Evolutionary conservation across 2,888 invertebrate species (phyloP).

Genomic region (Apodemia mormo): DNA sequence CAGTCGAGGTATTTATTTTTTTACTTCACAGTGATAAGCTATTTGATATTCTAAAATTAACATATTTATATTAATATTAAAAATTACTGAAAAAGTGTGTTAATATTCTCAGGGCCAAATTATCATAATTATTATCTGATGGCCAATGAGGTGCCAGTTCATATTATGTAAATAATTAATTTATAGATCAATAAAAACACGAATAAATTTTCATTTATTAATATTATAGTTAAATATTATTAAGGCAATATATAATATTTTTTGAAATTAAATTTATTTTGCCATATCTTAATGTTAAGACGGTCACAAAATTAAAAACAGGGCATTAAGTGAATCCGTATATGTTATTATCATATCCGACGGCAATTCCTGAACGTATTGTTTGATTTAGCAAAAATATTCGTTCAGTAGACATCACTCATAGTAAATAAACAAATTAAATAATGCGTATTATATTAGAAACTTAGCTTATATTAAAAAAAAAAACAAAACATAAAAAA

Average conservation of each 20-base stretch:
- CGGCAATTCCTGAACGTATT: not conserved
- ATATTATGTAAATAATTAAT: not conserved
- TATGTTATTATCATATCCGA: not conserved
- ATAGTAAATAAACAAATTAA: not conserved
- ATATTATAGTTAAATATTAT: no score
- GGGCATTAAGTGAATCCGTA: not conserved
- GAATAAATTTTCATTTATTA: not conserved
- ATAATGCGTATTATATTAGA: not conserved
- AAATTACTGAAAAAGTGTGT: not conserved
- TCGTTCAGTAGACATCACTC: not conserved
- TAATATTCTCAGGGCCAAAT: not conserved
- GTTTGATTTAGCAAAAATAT: not conserved
- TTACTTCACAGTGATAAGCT: constrained; percentile 22
- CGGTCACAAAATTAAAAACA: not conserved
- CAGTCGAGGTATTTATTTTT: constrained; percentile 61
- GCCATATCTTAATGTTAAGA: no score
- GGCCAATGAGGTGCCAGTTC: not conserved
- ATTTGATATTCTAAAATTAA: not conserved
- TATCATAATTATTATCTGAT: not conserved
- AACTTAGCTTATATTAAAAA: no score
- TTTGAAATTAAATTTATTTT: no score
- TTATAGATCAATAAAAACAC: not conserved
- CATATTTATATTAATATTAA: not conserved
- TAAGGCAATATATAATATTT: no score
- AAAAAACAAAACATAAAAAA: not conserved